Conservation (phyloP, 2,797 vertebrate species). For the Diplodus sargus region DNA sequence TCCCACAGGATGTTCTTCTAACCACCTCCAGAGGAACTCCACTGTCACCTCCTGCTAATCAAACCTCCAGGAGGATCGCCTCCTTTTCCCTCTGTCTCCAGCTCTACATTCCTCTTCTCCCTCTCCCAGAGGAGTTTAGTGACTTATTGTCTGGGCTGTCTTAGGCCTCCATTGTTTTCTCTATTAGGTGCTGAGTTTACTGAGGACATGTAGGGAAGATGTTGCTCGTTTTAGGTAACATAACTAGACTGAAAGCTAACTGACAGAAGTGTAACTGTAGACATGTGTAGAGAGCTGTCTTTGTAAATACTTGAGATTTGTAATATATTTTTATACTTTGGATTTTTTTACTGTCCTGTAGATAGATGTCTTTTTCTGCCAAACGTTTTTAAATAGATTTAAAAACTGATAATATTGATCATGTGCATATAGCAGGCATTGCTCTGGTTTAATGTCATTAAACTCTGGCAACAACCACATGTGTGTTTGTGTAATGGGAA, state of each 20-base stretch:
- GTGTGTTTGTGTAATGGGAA: neutral
- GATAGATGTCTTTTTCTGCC: conserved; percentile 72
- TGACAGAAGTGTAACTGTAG: conserved; percentile 85
- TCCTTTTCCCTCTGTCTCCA: conserved; percentile 3
- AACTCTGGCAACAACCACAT: conserved; percentile 48
- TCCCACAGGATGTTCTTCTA: conserved; percentile 80
- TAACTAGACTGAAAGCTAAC: conserved; percentile 64
- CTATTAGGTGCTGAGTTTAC: conserved; percentile 70
- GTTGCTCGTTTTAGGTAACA: conserved; percentile 63
- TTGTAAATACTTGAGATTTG: conserved; percentile 99
- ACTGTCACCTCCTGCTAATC: conserved; percentile 58
- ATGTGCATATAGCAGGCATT: conserved; percentile 55
- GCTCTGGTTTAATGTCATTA: conserved; percentile 65
- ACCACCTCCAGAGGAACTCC: conserved; percentile 8
- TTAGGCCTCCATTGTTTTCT: conserved; percentile 54
- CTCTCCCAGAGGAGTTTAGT: conserved; percentile 48
- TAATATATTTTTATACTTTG: conserved; percentile 98
- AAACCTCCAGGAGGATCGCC: neutral
- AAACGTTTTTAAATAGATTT: conserved; percentile 65
- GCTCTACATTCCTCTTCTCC: neutral
- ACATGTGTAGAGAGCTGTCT: conserved; percentile 86
- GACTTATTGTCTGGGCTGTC: conserved; percentile 23
- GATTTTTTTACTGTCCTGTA: conserved; percentile 81
- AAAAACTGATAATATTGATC: conserved; percentile 56
- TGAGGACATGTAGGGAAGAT: conserved; percentile 43